Conservation (phyloP, 2,113 vertebrate genomes). For the Nibea coibor region DNA sequence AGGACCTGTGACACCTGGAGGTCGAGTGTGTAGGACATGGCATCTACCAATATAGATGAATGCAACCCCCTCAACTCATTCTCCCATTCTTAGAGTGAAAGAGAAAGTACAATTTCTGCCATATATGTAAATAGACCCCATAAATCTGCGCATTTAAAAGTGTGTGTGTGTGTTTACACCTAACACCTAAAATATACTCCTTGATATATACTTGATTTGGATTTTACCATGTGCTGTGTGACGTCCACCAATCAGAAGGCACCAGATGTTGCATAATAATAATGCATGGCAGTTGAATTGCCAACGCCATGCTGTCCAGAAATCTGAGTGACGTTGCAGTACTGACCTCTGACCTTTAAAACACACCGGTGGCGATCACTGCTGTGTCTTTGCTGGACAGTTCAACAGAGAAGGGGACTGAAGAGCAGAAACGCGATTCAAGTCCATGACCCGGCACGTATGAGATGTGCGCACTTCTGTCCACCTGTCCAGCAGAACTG, state of each 20-base stretch:
- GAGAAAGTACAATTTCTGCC: too few relatives aligned
- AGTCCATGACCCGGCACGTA: background rate
- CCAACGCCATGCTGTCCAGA: background rate
- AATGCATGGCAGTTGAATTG: background rate
- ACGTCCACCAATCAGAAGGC: background rate
- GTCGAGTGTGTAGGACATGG: too few relatives aligned
- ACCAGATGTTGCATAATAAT: background rate
- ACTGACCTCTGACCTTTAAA: conserved; percentile 24
- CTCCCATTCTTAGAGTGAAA: too few relatives aligned
- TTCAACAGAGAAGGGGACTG: background rate
- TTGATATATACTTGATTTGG: background rate
- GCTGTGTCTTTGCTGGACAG: conserved; percentile 3
- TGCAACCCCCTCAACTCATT: too few relatives aligned
- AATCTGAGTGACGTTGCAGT: background rate
- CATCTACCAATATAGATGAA: too few relatives aligned
- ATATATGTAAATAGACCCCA: too few relatives aligned
- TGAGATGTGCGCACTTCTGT: background rate
- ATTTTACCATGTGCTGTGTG: background rate
- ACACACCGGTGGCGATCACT: background rate
- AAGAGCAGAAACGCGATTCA: conserved; percentile 17
- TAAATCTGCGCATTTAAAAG: too few relatives aligned
- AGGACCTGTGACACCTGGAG: too few relatives aligned
- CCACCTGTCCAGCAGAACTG: background rate
- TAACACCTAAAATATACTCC: background rate
- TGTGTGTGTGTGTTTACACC: too few relatives aligned